phyloP scores from a whole-genome alignment of 2,888 invertebrate species.

The Clivina fossor region DNA sequence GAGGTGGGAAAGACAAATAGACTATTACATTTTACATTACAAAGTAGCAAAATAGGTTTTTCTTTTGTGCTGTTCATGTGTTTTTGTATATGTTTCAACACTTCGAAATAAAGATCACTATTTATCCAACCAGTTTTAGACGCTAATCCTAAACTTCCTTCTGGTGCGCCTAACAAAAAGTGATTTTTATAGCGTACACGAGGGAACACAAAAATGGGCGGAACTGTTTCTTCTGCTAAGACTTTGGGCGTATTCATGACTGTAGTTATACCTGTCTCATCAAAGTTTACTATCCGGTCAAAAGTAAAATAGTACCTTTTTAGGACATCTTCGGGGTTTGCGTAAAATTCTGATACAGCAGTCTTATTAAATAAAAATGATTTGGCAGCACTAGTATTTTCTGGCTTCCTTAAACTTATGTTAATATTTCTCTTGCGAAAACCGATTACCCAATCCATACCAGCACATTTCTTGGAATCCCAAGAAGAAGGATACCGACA shows the following conservation, averaged over 20 bases:
- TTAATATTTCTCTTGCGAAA: slow-evolving; percentile 22
- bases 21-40: too few relatives aligned
- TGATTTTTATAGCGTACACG: slow-evolving; percentile 38
- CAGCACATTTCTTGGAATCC: slow-evolving; percentile 6
- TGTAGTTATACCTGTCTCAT: slow-evolving; percentile 18
- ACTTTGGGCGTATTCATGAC: slow-evolving; percentile 19
- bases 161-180: slow-evolving; percentile 38
- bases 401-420: slow-evolving; percentile 7
- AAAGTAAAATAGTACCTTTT: neutral
- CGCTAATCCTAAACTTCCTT: slow-evolving; percentile 40
- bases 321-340: slow-evolving; percentile 7
- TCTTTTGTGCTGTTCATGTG: too few relatives aligned
- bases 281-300: slow-evolving; percentile 23
- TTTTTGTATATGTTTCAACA: slow-evolving; percentile 39
- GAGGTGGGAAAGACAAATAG: too few relatives aligned
- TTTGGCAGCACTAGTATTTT: slow-evolving; percentile 2
- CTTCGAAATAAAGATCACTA: slow-evolving; percentile 42
- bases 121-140: slow-evolving; percentile 45
- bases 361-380: neutral
- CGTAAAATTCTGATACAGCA: slow-evolving; percentile 6
- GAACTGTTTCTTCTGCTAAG: slow-evolving; percentile 6
- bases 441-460: slow-evolving; percentile 12
- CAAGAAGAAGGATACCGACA: slow-evolving; percentile 2
- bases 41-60: too few relatives aligned
- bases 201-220: slow-evolving; percentile 39